Conservation (phyloP, 2,888 invertebrate genomes). For the Idaea biselata region DNA sequence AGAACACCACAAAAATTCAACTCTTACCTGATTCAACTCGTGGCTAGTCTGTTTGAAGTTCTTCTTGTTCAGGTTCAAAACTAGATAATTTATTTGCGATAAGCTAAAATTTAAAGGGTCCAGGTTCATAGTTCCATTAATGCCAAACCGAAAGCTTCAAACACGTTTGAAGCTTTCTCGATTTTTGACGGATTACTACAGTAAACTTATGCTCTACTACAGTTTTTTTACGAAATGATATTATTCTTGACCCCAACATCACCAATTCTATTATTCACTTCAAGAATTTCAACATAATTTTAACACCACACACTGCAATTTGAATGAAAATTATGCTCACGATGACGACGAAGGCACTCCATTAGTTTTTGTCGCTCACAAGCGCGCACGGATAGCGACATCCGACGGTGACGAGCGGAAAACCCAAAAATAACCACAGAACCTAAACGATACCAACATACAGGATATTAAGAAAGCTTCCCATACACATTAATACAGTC, state of each 20-base stretch:
- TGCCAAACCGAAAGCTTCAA: conserved; percentile 97
- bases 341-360: conserved; percentile 62
- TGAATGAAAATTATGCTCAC: conserved; percentile 47
- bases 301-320: conserved; percentile 51
- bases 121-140: conserved; percentile 99
- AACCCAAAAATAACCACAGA: background rate
- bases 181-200: conserved; percentile 85
- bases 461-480: background rate
- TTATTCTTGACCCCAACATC: conserved; percentile 75
- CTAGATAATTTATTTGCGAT: conserved; percentile 98
- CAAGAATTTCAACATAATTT: conserved; percentile 62
- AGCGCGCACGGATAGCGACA: conserved; percentile 4
- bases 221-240: conserved; percentile 70
- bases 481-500: background rate
- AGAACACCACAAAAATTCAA: conserved; percentile 44
- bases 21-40: conserved; percentile 93
- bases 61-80: conserved; percentile 97
- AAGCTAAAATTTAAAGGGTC: conserved; percentile 99
- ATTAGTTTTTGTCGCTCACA: conserved; percentile 5
- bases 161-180: conserved; percentile 95
- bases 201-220: conserved; percentile 64
- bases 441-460: background rate
- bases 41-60: conserved; percentile 94
- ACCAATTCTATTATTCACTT: conserved; percentile 73
- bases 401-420: conserved; percentile 4